Evolutionary conservation across 2,888 invertebrate species (phyloP), one percentile per base, ranked within the genome.

Genomic region (Therioaphis trifolii): DNA sequence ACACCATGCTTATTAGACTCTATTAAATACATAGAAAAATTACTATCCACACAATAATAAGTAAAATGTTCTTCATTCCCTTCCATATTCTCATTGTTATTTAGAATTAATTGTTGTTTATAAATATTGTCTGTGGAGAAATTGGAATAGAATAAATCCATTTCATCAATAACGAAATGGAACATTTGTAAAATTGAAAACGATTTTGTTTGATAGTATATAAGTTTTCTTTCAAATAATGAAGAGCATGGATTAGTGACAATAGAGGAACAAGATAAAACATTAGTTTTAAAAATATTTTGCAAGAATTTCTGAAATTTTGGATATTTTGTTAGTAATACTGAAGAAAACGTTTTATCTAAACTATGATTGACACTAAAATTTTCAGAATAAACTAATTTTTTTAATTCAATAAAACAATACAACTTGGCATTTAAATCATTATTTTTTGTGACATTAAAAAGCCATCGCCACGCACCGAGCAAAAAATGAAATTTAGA

Each of bases 401-500:
- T 76, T 76, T 76, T 76, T 27, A 76, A 61, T 27, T 76, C 24
- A 11, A 61, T 14, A 76, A 61, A 76, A 14, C 61, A 76, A 58
- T 76, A 15, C 18, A 76, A n/a, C 7, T 76, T 27, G 14, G 61
- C n/a, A n/a, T 43, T 12, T 4, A 43, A 24, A 76, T 43, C 27
- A 27, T 46, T 61, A n/a, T 43, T 27, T 7, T 12, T 35, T 40
- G 35, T n/a, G 3, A n/a, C n/a, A 40, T 15, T 61, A 61, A 76
- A 46, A 12, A 76, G n/a, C 58, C 76, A 43, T 76, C 61, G 61
- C 76, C 76, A 76, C 3, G n/a, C 61, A n/a, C n/a, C 40, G 0
- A 76, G 43, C 24, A 76, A 76, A 40, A 76, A 76, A 61, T 76
- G 76, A 43, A 76, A 76, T 76, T 24, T 61, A 12, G 76, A 76